Base-by-base conservation (phyloP, 1,140 invertebrate species). In the Thereuonema tuberculata region DNA sequence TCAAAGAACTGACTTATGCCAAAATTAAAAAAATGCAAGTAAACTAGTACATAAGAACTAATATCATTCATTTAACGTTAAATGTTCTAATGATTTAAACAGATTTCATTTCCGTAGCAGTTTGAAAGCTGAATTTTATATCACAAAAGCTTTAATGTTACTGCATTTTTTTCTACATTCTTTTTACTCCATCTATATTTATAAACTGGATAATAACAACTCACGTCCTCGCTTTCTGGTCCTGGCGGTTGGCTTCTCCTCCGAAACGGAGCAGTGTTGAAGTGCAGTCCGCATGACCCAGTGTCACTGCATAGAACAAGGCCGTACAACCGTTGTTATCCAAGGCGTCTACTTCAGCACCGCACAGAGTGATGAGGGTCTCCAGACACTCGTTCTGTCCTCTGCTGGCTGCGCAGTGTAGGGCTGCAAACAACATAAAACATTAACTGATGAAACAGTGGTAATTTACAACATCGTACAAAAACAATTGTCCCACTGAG, bases 351-450 rank as follows among this genome's bases (percentile, higher is more conserved):
- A 91, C 85, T 15, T 87, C 82, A 1, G 88, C 85, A 1, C 87
- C 87, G 67, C 90, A 94, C 0, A 94, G 75, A n/a, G 85, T 86
- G 0, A 98, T 80, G 27, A 98, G 74, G 1, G 85, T 86, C 64
- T 97, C 91, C 27, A 98, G 77, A 69, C 93, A 95, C 66, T 93
- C 86, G 0, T 85, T 85, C 70, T 98, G 92, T 2, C 96, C 96
- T 60, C 94, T 77, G 17, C 90, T 94, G 0, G 94, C 91, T 0
- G 94, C 94, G 75, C 94, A 98, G 70, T 98, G 95, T 20, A 98
- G 72, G 0, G 92, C 93, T 72, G 68, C 43, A 70, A 70, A 12
- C 55, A 24, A 63, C 43, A 14, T n/a, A 62, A 56, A 17, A 56
- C 24, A n/a, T n/a, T n/a, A n/a, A n/a, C 1, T 20, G 21, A 47